A percentile compares a stretch with the other conserved stretches of the same genome.
phyloP scores from a whole-genome alignment of 2,888 invertebrate species.

The Chymomyza caudatula region DNA sequence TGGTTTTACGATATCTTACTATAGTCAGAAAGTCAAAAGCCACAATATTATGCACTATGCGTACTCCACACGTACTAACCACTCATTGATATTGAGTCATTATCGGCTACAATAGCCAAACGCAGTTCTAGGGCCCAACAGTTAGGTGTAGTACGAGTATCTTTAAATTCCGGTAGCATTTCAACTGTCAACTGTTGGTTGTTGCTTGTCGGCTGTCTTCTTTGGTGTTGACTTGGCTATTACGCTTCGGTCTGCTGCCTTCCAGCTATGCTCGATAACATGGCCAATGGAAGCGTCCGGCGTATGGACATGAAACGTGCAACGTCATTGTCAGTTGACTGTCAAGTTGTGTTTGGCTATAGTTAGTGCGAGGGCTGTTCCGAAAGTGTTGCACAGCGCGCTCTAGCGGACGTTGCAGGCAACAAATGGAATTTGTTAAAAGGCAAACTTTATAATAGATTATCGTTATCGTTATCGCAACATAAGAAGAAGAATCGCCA shows the following conservation, averaged over 20 bases:
- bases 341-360: constrained; percentile 31
- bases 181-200: constrained; percentile 42
- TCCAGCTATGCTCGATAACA: constrained; percentile 17
- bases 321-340: constrained; percentile 44
- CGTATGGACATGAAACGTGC: constrained; percentile 34
- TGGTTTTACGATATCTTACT: too few relatives aligned
- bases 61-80: too few relatives aligned
- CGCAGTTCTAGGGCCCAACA: neutral
- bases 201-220: neutral
- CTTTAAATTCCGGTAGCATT: constrained; percentile 48
- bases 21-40: too few relatives aligned
- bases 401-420: too few relatives aligned
- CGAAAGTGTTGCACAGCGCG: neutral
- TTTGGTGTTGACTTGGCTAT: neutral
- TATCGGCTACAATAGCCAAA: neutral
- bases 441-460: too few relatives aligned
- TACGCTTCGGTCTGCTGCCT: neutral
- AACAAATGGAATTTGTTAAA: too few relatives aligned
- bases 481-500: too few relatives aligned
- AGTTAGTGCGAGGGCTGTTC: too few relatives aligned
- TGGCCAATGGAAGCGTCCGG: constrained; percentile 6
- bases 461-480: too few relatives aligned
- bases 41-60: too few relatives aligned
- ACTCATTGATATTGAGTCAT: neutral
- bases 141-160: constrained; percentile 1